phyloP scores from a whole-genome alignment of 2,888 invertebrate species.

The Idaea straminata region DNA sequence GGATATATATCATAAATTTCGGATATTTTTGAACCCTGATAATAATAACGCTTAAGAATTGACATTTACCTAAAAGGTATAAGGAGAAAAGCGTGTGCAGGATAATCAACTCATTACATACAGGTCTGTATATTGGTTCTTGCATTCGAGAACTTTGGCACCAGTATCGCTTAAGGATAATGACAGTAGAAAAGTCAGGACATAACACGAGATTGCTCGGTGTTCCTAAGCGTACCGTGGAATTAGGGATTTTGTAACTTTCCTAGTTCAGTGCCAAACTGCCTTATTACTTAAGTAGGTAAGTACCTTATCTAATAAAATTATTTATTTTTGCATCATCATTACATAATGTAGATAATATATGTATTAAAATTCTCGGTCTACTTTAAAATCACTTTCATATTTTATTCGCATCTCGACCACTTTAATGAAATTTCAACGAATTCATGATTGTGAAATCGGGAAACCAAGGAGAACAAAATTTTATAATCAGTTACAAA shows the following conservation, averaged over 20 bases:
- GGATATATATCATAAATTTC: too few species aligned
- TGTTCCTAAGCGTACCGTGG: not conserved
- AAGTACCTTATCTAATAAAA: too few species aligned
- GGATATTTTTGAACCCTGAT: too few species aligned
- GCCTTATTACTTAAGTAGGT: not conserved
- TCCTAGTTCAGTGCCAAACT: not conserved
- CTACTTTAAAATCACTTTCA: not conserved
- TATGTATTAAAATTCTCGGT: not conserved
- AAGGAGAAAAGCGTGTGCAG: too few species aligned
- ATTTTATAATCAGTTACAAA: not conserved
- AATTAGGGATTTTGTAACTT: not conserved
- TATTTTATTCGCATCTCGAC: not conserved
- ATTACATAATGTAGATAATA: not conserved
- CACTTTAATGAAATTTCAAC: not conserved
- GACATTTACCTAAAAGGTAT: too few species aligned
- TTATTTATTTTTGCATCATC: not conserved
- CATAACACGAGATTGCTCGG: not conserved
- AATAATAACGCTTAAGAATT: too few species aligned
- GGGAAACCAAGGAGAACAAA: not conserved
- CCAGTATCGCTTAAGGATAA: too few species aligned
- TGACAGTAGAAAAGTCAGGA: not conserved
- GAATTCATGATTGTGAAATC: not conserved
- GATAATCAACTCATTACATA: not conserved
- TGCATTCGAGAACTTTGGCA: not conserved
- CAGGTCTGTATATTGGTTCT: not conserved